Evolutionary conservation across 2,888 invertebrate species (phyloP).

Genomic region (Hirtodrosophila confusa): DNA sequence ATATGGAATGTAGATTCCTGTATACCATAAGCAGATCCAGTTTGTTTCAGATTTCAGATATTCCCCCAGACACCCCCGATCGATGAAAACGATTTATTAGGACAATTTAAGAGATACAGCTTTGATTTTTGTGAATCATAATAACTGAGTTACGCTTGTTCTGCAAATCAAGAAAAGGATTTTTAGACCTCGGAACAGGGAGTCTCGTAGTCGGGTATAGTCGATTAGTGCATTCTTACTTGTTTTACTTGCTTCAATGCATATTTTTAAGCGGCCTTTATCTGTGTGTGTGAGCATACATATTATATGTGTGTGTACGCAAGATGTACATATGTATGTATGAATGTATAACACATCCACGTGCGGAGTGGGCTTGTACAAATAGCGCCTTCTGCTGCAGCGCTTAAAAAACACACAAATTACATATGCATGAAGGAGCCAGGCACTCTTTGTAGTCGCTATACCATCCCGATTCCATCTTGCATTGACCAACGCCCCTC

Average conservation of each 20-base stretch:
- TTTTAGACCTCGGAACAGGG: too few species aligned
- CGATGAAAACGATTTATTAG: too few species aligned
- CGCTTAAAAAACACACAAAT: slow-evolving; percentile 15
- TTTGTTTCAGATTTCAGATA: too few species aligned
- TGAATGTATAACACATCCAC: slow-evolving; percentile 10
- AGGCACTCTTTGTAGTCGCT: slow-evolving; percentile 44
- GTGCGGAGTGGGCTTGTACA: slow-evolving; percentile 34
- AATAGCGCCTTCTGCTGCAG: slow-evolving; percentile 61
- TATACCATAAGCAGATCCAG: too few species aligned
- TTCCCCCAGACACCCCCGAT: too few species aligned
- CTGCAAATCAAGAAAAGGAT: too few species aligned
- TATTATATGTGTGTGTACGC: slow-evolving; percentile 7
- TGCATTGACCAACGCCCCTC: not conserved
- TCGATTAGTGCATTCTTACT: slow-evolving; percentile 16
- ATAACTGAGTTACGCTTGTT: too few species aligned
- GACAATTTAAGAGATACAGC: too few species aligned
- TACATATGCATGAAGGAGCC: slow-evolving; percentile 30
- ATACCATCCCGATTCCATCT: slow-evolving; percentile 30
- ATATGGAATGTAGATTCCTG: too few species aligned
- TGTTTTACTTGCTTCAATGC: slow-evolving; percentile 63
- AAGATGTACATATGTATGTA: slow-evolving; percentile 13
- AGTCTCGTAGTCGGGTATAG: too few species aligned
- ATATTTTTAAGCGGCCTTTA: slow-evolving; percentile 72
- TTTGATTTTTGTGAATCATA: too few species aligned
- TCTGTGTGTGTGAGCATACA: slow-evolving; percentile 32